Base-by-base conservation (phyloP, 2,113 vertebrate species). In the Rafetus swinhoei region DNA sequence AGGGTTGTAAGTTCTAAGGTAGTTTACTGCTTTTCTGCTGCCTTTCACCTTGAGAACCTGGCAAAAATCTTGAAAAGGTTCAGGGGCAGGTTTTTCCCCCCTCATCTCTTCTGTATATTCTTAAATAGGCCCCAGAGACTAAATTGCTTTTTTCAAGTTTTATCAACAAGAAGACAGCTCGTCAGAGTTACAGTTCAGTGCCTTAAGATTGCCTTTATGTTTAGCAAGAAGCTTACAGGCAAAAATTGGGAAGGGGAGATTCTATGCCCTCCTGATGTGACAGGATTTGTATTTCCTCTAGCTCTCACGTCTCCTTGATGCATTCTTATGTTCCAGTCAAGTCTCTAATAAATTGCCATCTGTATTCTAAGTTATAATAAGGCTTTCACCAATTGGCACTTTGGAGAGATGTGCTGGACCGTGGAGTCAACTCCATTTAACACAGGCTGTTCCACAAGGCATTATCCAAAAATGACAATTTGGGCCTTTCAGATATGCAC, bases 71-170 rank as follows among this genome's bases (percentile, higher is more conserved):
- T 76, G 84, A 29, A 94, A n/a, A 89, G 22, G 39, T 56, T 18
- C 74, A 79, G 93, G 9, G 22, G 92, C 69, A 39, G 56, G 84
- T 85, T 52, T 91, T 88, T 82, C 79, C 82, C 3, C 14, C 24
- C 77, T 91, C 59, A 91, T 92, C 35, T 93, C 52, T 35, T 88
- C 57, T 57, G 86, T 90, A 94, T 96, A 95, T 94, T 95, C 81
- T 92, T 88, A 87, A 94, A 91, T n/a, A 90, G 83, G 18, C 54
- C 81, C 81, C 81, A 62, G 86, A 93, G 69, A 92, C 1, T 92
- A 96, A 96, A 96, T 93, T 93, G 86, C 62, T 95, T 96, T 94
- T 45, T 96, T 92, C 90, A 81, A 92, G 82, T 96, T 93, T 94
- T 96, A 96, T 94, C 92, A 96, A 86, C 55, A 93, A 88, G 74